Conservation (phyloP, 2,888 invertebrate genomes). For the Conops quadrifasciatus region DNA sequence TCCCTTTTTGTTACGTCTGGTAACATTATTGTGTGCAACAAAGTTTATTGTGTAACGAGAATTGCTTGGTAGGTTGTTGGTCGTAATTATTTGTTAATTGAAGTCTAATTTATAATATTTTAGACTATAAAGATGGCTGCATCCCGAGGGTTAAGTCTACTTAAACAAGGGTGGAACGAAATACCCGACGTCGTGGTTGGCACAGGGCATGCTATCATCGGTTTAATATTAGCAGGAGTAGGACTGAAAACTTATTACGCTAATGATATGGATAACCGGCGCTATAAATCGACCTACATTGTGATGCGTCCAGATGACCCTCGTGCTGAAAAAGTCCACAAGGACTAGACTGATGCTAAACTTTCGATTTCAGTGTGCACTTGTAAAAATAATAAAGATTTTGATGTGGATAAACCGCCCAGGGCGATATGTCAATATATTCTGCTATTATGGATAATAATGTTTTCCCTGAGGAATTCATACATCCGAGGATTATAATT, state of each 20-base stretch:
- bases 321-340: constrained; percentile 68
- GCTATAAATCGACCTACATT: constrained; percentile 72
- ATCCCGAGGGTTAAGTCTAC: constrained; percentile 53
- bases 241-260: constrained; percentile 68
- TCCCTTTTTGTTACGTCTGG: too few relatives aligned
- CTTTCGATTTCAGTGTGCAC: too few relatives aligned
- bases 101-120: not conserved
- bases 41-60: too few relatives aligned
- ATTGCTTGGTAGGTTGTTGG: too few relatives aligned
- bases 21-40: too few relatives aligned
- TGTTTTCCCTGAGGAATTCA: too few relatives aligned
- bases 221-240: constrained; percentile 67
- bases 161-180: constrained; percentile 70
- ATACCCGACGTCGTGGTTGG: constrained; percentile 77
- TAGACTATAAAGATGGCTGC: constrained; percentile 53
- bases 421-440: too few relatives aligned
- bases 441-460: too few relatives aligned
- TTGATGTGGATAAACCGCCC: too few relatives aligned
- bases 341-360: constrained; percentile 62
- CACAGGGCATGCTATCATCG: constrained; percentile 69
- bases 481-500: too few relatives aligned
- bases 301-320: constrained; percentile 77
- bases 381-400: not conserved
- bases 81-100: not conserved
- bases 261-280: constrained; percentile 73